Evolutionary conservation across 2,113 vertebrate species (phyloP).

Genomic region (Hippolais icterina): DNA sequence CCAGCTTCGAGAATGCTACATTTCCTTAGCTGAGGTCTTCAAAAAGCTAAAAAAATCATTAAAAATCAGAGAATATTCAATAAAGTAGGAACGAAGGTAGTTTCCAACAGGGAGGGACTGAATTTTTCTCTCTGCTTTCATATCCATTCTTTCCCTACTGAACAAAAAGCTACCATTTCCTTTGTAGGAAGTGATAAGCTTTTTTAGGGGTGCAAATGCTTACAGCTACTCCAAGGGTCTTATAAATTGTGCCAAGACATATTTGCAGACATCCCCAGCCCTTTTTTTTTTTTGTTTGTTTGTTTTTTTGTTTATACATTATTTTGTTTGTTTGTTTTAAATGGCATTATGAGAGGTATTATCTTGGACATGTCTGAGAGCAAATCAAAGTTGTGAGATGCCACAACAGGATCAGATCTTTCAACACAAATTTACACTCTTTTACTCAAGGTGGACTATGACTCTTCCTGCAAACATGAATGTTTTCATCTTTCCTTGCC

Average conservation of each 20-base stretch:
- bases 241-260: background rate
- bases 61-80: background rate
- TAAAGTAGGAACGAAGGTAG: accelerated
- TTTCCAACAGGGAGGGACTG: background rate
- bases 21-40: background rate
- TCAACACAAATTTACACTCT: background rate
- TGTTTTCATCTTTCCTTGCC: background rate
- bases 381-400: background rate
- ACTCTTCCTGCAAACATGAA: background rate
- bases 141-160: background rate
- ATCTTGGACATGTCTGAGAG: background rate
- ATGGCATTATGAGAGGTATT: background rate
- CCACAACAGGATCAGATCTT: background rate
- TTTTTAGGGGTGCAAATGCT: background rate
- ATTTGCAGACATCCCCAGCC: background rate
- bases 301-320: background rate
- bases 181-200: accelerated
- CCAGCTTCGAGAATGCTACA: accelerated
- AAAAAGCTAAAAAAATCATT: background rate
- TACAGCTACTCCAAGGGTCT: background rate
- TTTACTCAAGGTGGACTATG: background rate
- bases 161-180: background rate
- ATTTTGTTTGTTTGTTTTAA: background rate
- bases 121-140: background rate
- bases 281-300: background rate